Evolutionary conservation across 2,113 vertebrate species (phyloP), one percentile per base, ranked within the genome.

Genomic region (Barbus barbus): DNA sequence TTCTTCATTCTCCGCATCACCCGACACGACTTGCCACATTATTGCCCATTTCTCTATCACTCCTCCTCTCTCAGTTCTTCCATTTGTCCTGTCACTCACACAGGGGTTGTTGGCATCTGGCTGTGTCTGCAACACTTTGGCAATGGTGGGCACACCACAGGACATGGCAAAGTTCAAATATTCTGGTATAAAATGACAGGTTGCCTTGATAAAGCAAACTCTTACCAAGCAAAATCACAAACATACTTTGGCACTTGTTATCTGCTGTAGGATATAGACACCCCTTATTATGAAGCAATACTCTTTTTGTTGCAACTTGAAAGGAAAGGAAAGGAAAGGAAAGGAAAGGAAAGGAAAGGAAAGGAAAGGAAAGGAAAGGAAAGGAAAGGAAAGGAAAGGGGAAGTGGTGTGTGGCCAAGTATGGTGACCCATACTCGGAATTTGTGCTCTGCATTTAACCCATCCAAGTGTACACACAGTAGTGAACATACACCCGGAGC

Each of bases 31-130:
- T 83, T 76, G n/a, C 46, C 69, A 28, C 38, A 53, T 73, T 67
- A 53, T 44, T 78, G 65, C 75, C 72, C 81, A 36, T 69, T 36
- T 65, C 83, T 80, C 31, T 63, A 24, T 88, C 31, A 24, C 36
- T 84, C 73, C 63, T 60, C 26, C 28, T 24, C 18, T 63, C 26
- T 83, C 51, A 26, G 16, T 75, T 16, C 26, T 48, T 56, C 46
- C 81, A 36, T 44, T 67, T 77, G 46, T 46, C 24, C 60, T 58
- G 63, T 81, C 58, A 58, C 56, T 77, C 51, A 81, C 36, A 48
- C 79, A 60, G 36, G 56, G 36, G 33, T 79, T 44, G 77, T 24
- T 46, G 60, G 26, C 16, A 76, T 80, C 38, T 46, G 24, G 9
- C 78, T 61, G 76, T 61, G 24, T 6, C 5, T 65, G 33, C n/a